These are phyloP conservation scores for Acleris literana DNA, from an alignment of 2,888 invertebrate species.

Conservation along the genomic window DNA sequence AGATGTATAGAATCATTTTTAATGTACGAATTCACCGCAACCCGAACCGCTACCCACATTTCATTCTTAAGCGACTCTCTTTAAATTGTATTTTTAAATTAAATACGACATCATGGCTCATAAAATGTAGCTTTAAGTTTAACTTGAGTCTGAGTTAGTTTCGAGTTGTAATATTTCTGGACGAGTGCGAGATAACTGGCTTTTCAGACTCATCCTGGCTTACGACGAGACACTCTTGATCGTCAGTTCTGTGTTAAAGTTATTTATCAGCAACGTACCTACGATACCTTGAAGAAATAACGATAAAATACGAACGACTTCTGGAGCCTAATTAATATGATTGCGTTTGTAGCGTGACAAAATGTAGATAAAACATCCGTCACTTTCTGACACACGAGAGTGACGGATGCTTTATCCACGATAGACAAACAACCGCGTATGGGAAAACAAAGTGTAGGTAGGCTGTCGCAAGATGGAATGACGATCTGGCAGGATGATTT, in stretches of 20 bases:
- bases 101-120: slow-evolving; percentile 22
- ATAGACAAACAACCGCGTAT: no score
- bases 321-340: no score
- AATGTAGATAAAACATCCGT: no score
- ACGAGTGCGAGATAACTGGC: slow-evolving; percentile 44
- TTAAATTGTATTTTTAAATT: slow-evolving; percentile 34
- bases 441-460: no score
- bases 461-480: no score
- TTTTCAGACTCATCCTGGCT: slow-evolving; percentile 22
- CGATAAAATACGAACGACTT: no score
- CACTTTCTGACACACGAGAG: no score
- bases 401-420: no score
- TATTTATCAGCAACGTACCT: neutral
- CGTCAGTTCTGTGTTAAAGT: neutral
- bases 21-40: neutral
- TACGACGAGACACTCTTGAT: slow-evolving; percentile 8
- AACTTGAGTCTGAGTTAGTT: slow-evolving; percentile 52
- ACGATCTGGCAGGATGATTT: no score
- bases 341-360: no score
- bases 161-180: slow-evolving; percentile 50
- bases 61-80: neutral
- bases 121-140: slow-evolving; percentile 51
- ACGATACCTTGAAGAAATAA: no score
- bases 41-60: neutral
- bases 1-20: no score